Conservation (phyloP, 2,888 invertebrate genomes). For the Lathronympha strigana region DNA sequence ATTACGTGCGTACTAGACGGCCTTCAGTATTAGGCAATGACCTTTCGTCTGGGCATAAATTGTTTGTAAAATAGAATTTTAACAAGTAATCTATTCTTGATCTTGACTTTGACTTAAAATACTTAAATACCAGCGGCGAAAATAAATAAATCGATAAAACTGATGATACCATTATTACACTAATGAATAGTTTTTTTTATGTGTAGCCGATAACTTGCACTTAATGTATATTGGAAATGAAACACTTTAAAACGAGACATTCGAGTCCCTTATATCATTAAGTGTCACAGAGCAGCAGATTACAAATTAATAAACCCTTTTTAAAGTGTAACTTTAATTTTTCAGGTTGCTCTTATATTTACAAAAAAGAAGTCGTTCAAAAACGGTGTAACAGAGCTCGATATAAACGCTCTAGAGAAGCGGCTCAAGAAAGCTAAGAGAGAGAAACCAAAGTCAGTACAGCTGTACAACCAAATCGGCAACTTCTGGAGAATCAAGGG, state of each 20-base stretch:
- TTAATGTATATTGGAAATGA: no score
- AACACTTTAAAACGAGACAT: no score
- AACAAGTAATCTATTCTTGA: background rate
- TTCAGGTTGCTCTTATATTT: conserved; percentile 89
- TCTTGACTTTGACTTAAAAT: background rate
- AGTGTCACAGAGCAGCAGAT: no score
- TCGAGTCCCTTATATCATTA: no score
- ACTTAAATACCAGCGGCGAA: background rate
- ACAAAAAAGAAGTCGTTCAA: conserved; percentile 86
- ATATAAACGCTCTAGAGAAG: conserved; percentile 89
- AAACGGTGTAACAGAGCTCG: conserved; percentile 87
- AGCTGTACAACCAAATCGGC: conserved; percentile 95
- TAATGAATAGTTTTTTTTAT: no score
- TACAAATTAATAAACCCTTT: no score
- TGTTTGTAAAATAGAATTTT: background rate
- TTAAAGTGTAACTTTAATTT: no score
- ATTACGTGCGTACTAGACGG: background rate
- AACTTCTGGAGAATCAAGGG: conserved; percentile 97
- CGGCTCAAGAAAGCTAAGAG: conserved; percentile 90
- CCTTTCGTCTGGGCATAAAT: background rate
- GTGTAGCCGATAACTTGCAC: no score
- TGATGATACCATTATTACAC: no score
- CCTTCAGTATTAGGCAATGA: conserved; percentile 1
- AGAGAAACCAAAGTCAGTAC: conserved; percentile 93
- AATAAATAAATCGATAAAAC: no score